Percentiles rank a stretch among this genome's conserved stretches.
Conservation (phyloP, 2,888 invertebrate genomes). For the Drosophila mayaguana region DNA sequence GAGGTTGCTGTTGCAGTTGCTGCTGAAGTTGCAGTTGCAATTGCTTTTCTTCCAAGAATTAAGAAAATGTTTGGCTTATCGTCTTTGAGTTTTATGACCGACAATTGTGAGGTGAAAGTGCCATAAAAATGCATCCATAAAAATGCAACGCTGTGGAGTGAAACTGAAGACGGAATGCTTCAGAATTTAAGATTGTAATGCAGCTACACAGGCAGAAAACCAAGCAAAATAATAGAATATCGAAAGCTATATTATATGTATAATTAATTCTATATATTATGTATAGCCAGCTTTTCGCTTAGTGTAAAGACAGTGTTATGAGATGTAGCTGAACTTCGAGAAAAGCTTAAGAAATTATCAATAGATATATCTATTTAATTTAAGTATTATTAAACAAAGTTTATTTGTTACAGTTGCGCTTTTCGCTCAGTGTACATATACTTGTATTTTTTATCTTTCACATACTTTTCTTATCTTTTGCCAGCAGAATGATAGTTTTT, state of each 20-base stretch:
- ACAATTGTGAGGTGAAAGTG: slow-evolving; percentile 32
- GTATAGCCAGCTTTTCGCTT: too few species aligned
- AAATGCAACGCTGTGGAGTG: slow-evolving; percentile 22
- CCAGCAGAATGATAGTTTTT: not conserved
- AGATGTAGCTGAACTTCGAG: too few species aligned
- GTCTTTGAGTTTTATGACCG: slow-evolving; percentile 32
- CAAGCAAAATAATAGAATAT: not conserved
- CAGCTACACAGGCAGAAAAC: slow-evolving; percentile 12
- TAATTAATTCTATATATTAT: too few species aligned
- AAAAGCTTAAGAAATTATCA: too few species aligned
- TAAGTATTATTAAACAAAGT: too few species aligned
- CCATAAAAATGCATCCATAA: slow-evolving; percentile 50
- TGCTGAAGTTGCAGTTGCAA: slow-evolving; percentile 19
- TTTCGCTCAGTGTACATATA: slow-evolving; percentile 10
- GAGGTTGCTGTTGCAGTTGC: slow-evolving; percentile 12
- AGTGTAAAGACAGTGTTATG: too few species aligned
- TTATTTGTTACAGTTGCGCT: too few species aligned
- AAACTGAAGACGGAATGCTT: slow-evolving; percentile 20
- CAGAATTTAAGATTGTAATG: not conserved
- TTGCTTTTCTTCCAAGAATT: slow-evolving; percentile 25
- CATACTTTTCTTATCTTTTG: too few species aligned
- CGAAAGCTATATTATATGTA: too few species aligned
- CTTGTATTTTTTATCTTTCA: too few species aligned
- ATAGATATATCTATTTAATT: too few species aligned
- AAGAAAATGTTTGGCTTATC: slow-evolving; percentile 14